These are phyloP conservation scores for Fulica atra DNA, from an alignment of 2,113 vertebrate species.

Conservation along the genomic window DNA sequence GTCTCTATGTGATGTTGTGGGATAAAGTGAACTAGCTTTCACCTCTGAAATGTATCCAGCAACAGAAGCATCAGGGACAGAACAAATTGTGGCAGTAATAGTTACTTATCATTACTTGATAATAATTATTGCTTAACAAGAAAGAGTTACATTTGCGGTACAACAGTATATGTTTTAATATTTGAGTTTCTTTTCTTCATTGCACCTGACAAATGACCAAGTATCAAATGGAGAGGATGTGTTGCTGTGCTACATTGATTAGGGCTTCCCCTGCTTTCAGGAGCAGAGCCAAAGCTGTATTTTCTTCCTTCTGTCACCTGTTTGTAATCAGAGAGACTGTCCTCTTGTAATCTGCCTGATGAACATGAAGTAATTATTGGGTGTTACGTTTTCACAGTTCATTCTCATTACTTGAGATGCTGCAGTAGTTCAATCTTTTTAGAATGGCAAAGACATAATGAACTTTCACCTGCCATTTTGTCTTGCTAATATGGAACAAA, in stretches of 20 bases:
- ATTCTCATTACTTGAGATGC: background rate
- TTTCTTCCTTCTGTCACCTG: background rate
- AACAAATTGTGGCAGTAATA: background rate
- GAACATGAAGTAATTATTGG: background rate
- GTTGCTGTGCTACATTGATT: background rate
- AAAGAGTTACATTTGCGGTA: background rate
- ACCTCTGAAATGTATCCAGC: background rate
- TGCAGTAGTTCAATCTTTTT: background rate
- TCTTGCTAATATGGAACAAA: background rate
- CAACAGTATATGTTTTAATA: background rate
- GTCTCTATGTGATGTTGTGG: background rate
- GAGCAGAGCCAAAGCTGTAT: background rate
- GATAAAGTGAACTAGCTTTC: slow-evolving; percentile 24
- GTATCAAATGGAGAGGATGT: background rate
- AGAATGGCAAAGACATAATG: background rate
- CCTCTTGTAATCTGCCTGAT: background rate
- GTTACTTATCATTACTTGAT: background rate
- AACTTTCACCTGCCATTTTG: background rate
- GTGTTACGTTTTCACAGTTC: background rate
- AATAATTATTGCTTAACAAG: background rate
- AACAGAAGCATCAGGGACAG: background rate
- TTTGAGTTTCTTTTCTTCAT: background rate
- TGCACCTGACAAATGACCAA: background rate
- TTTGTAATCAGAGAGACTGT: background rate
- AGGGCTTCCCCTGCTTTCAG: background rate